Evolutionary conservation across 1,140 invertebrate genomes (phyloP).

Genomic region (Elysia chlorotica): DNA sequence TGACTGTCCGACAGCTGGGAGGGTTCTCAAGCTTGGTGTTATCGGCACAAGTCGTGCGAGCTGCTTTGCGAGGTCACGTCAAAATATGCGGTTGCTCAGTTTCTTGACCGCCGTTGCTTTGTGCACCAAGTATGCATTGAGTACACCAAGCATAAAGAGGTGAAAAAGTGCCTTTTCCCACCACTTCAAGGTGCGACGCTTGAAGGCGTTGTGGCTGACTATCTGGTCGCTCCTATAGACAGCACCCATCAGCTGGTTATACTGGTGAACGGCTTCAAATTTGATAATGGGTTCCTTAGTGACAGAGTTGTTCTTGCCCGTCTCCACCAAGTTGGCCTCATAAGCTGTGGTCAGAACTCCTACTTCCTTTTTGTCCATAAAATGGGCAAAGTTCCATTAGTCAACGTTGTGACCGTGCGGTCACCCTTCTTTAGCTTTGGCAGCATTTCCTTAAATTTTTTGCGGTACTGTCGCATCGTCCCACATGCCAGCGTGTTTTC

Average conservation of each 20-base stretch:
- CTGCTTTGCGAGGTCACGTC: background rate
- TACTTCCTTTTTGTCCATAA: conserved; percentile 3
- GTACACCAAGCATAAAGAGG: background rate
- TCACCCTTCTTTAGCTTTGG: background rate
- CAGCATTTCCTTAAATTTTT: background rate
- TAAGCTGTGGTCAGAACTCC: background rate
- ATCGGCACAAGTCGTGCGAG: background rate
- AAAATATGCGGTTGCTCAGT: background rate
- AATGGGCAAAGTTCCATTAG: background rate
- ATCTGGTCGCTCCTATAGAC: background rate
- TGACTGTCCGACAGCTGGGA: background rate
- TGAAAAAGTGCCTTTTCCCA: background rate
- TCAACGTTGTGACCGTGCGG: background rate
- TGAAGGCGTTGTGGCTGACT: background rate
- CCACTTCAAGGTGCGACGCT: background rate
- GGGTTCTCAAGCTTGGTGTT: background rate
- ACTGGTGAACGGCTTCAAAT: background rate
- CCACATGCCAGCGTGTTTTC: background rate
- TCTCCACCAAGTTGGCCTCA: background rate
- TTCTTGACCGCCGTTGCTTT: background rate
- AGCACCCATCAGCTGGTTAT: background rate
- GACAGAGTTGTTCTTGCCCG: background rate
- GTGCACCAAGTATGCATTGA: background rate
- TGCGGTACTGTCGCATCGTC: background rate
- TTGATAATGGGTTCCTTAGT: background rate